A percentile compares a stretch with the other conserved stretches of the same genome.
phyloP scores from a whole-genome alignment of 2,113 vertebrate species.

The Caracal caracal region DNA sequence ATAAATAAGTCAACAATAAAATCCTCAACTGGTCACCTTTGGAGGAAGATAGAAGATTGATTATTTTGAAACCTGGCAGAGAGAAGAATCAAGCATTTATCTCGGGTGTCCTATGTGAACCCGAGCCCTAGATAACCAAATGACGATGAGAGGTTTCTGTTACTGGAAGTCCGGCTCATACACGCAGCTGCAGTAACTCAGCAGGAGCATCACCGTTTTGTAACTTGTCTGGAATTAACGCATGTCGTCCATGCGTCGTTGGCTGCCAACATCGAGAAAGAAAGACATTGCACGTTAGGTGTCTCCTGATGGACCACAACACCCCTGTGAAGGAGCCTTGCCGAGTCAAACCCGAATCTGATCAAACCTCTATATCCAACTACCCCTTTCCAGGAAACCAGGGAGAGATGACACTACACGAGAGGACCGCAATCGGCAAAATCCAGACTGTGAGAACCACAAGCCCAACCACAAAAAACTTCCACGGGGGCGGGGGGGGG shows the following conservation, averaged over 20 bases:
- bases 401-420: background rate
- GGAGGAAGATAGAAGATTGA: background rate
- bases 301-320: accelerated
- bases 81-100: background rate
- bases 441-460: no score
- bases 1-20: background rate
- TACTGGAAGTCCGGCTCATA: accelerated
- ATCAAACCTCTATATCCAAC: background rate
- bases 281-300: accelerated
- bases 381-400: background rate
- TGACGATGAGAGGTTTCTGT: accelerated
- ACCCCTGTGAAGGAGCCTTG: background rate
- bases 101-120: no score
- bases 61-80: background rate
- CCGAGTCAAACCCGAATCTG: background rate
- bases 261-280: background rate
- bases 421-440: accelerated
- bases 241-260: accelerated
- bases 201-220: accelerated
- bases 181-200: background rate
- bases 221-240: accelerated
- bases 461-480: no score
- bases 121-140: accelerated
- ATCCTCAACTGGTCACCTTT: background rate
- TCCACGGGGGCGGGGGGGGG: no score